phyloP scores from a whole-genome alignment of 2,888 invertebrate genomes.

The Mimas tiliae region DNA sequence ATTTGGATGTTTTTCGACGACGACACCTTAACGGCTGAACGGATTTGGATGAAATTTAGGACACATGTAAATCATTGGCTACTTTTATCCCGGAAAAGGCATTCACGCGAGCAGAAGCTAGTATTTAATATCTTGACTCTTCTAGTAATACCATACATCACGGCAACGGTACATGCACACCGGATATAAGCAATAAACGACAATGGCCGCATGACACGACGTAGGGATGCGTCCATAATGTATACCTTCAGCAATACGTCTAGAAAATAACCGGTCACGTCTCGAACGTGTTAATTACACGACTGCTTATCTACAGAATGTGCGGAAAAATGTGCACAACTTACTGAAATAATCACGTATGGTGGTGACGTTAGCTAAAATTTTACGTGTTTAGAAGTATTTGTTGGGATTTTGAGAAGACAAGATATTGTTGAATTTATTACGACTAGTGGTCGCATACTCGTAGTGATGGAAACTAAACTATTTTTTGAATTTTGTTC shows the following conservation, averaged over 20 bases:
- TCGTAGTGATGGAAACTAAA: too few species aligned
- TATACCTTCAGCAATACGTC: constrained; percentile 42
- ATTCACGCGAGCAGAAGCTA: too few species aligned
- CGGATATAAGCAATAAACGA: constrained; percentile 71
- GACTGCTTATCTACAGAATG: constrained; percentile 19
- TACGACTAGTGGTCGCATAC: too few species aligned
- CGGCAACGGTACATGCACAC: constrained; percentile 33
- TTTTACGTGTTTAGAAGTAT: background rate
- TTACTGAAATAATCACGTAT: constrained; percentile 21
- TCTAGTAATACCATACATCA: constrained; percentile 15
- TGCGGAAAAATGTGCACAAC: constrained; percentile 20
- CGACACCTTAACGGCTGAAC: too few species aligned
- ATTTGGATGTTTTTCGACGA: too few species aligned
- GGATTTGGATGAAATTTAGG: too few species aligned
- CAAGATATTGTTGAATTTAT: too few species aligned
- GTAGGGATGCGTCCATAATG: constrained; percentile 40
- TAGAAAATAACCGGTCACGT: constrained; percentile 34
- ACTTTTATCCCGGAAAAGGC: too few species aligned
- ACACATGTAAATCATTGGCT: too few species aligned
- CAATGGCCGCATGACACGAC: constrained; percentile 53
- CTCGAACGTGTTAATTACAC: constrained; percentile 23
- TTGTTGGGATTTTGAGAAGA: background rate
- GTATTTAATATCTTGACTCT: background rate
- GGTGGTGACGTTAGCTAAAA: constrained; percentile 3
- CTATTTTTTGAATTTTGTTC: too few species aligned